Evolutionary conservation across 2,888 invertebrate genomes (phyloP).

Genomic region (Drosophila incognita): DNA sequence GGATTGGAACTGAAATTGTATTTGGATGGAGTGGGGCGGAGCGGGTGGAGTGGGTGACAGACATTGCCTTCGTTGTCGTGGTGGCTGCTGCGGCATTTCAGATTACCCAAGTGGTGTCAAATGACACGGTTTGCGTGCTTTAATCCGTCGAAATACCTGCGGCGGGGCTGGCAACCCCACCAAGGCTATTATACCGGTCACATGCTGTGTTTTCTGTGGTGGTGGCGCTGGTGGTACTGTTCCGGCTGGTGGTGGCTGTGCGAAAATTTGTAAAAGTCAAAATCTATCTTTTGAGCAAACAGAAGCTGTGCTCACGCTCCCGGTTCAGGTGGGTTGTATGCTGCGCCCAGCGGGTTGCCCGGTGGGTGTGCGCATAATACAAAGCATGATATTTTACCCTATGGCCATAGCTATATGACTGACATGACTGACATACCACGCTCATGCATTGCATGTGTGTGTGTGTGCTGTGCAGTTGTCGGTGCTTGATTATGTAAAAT

Average conservation of each 20-base stretch:
- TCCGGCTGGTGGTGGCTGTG: constrained; percentile 55
- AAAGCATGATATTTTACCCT: constrained; percentile 72
- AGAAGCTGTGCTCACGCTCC: constrained; percentile 55
- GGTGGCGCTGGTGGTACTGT: constrained; percentile 22
- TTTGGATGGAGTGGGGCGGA: constrained; percentile 29
- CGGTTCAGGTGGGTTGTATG: constrained; percentile 42
- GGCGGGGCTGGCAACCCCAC: constrained; percentile 62
- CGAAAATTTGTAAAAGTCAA: constrained; percentile 82
- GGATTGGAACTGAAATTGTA: constrained; percentile 32
- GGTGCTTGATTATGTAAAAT: constrained; percentile 82
- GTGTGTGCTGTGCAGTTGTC: constrained; percentile 50
- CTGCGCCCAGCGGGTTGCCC: constrained; percentile 53
- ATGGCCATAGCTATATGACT: constrained; percentile 26
- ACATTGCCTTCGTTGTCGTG: constrained; percentile 43
- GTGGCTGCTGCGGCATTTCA: constrained; percentile 75
- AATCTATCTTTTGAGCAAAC: constrained; percentile 81
- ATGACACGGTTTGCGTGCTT: constrained; percentile 82
- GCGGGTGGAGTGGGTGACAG: constrained; percentile 10
- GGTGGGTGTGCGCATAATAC: constrained; percentile 33
- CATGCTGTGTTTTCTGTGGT: constrained; percentile 62
- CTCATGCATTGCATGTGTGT: constrained; percentile 23
- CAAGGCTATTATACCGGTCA: constrained; percentile 77
- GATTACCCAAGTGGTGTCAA: constrained; percentile 82
- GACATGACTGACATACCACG: constrained; percentile 46
- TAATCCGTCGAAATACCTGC: constrained; percentile 81